Evolutionary conservation across 2,888 invertebrate genomes (phyloP).

Genomic region (Melieria omissa): DNA sequence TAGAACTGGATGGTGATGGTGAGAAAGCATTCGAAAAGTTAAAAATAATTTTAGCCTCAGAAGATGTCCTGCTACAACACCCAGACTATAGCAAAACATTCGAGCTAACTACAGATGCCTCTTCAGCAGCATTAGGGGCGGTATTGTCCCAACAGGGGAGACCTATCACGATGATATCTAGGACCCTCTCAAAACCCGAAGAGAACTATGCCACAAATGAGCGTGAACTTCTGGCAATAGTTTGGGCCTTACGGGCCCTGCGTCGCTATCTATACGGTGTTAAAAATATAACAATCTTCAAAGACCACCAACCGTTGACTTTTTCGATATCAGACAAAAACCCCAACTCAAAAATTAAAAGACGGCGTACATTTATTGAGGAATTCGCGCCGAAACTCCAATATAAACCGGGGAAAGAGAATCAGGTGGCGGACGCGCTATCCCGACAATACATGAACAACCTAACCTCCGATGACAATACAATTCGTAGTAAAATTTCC

Average conservation of each 20-base stretch:
- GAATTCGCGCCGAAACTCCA: not conserved
- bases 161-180: conserved; percentile 37
- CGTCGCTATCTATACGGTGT: conserved; percentile 58
- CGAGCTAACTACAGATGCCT: conserved; percentile 38
- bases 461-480: no score
- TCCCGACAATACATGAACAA: not conserved
- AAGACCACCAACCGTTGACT: no score
- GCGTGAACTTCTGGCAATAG: conserved; percentile 57
- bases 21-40: conserved; percentile 29
- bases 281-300: conserved; percentile 14
- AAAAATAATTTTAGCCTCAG: conserved; percentile 31
- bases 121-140: conserved; percentile 30
- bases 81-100: conserved; percentile 34
- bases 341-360: not conserved
- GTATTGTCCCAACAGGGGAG: conserved; percentile 32
- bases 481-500: no score
- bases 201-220: conserved; percentile 52
- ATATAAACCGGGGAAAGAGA: not conserved
- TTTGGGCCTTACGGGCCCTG: conserved; percentile 59
- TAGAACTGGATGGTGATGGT: conserved; percentile 32
- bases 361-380: no score
- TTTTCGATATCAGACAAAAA: no score
- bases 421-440: not conserved
- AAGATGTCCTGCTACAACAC: conserved; percentile 33
- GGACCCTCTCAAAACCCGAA: conserved; percentile 32